These are phyloP conservation scores for Turdus rufiventris DNA, from an alignment of 2,113 vertebrate genomes.

Conservation along the genomic window DNA sequence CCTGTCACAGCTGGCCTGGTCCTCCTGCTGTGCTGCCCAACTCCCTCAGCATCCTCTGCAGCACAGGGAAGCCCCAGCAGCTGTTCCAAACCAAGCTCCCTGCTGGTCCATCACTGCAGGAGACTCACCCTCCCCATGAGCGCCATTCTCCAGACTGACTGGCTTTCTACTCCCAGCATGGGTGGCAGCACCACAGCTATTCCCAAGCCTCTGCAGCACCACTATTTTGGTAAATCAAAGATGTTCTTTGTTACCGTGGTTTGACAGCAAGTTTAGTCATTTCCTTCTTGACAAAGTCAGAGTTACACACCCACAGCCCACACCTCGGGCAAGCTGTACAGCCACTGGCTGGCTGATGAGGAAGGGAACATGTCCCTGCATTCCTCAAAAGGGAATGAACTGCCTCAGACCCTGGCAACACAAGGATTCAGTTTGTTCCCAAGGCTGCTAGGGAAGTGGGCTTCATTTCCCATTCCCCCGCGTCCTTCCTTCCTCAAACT, in stretches of 20 bases:
- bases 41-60: accelerated
- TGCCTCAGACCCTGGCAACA: background rate
- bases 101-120: accelerated
- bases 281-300: conserved; percentile 51
- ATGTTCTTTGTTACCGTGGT: conserved; percentile 56
- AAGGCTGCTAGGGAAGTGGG: background rate
- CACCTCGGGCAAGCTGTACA: accelerated
- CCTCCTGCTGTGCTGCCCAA: background rate
- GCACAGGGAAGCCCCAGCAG: accelerated
- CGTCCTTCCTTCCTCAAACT: background rate
- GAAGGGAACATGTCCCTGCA: background rate
- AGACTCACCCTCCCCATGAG: background rate
- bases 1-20: background rate
- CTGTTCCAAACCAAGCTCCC: background rate
- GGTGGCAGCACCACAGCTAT: background rate
- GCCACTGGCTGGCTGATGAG: background rate
- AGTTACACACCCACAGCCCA: background rate
- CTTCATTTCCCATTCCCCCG: accelerated
- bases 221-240: conserved; percentile 54
- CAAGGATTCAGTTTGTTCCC: background rate
- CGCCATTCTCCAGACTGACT: background rate
- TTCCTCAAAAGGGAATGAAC: background rate
- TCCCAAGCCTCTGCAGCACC: background rate
- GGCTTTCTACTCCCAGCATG: background rate
- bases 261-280: conserved; percentile 58